Evolutionary conservation across 2,797 vertebrate genomes (phyloP).

Genomic region (Alcedo quadribrachys): DNA sequence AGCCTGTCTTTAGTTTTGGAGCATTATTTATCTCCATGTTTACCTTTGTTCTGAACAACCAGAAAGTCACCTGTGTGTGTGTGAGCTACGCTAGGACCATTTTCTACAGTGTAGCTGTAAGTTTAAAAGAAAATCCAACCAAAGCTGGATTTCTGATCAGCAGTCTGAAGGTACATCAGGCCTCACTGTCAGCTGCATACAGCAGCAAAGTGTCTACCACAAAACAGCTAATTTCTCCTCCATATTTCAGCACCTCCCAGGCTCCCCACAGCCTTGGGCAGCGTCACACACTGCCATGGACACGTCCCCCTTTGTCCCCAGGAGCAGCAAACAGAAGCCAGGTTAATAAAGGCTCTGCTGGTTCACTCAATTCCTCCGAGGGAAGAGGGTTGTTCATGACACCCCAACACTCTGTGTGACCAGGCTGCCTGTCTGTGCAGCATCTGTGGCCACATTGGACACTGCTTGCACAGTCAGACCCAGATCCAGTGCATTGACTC

Average conservation of each 20-base stretch:
- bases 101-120: not conserved
- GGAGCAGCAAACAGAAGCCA: not conserved
- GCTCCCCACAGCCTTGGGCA: not conserved
- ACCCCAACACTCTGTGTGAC: fast-evolving
- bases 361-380: not conserved
- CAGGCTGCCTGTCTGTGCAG: fast-evolving
- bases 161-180: not conserved
- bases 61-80: not conserved
- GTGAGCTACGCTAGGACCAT: not conserved
- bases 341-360: not conserved
- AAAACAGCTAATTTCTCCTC: not conserved
- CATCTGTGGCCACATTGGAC: not conserved
- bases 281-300: not conserved
- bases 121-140: not conserved
- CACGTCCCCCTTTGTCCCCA: fast-evolving
- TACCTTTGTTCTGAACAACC: not conserved
- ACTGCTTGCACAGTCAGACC: not conserved
- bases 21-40: not conserved
- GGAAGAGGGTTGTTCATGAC: not conserved
- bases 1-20: not conserved
- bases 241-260: not conserved
- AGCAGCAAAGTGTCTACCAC: not conserved
- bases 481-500: not conserved
- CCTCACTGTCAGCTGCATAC: not conserved
- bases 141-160: not conserved